Evolutionary conservation across 2,113 vertebrate genomes (phyloP).

Genomic region (Gobiocypris rarus): DNA sequence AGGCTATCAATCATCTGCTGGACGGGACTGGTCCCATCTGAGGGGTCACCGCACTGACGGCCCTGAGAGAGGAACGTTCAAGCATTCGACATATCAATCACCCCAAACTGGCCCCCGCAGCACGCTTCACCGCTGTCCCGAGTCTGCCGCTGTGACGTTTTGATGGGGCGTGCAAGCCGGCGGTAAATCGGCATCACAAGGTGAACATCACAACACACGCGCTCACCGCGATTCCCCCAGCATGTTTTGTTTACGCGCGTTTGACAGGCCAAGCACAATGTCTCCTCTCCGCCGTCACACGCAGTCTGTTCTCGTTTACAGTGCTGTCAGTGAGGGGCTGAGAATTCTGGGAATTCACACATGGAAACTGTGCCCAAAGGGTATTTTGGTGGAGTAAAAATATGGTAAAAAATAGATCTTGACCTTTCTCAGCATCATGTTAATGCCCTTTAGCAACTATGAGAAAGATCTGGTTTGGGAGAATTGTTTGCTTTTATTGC

Average conservation of each 20-base stretch:
- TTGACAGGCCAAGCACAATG: constrained; percentile 36
- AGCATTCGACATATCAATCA: constrained; percentile 27
- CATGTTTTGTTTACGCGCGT: constrained; percentile 16
- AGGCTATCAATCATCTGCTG: constrained; percentile 21
- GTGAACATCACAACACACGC: constrained; percentile 39
- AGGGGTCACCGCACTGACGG: constrained; percentile 19
- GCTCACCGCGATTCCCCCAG: background rate
- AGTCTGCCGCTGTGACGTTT: constrained; percentile 10
- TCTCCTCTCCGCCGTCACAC: constrained; percentile 31
- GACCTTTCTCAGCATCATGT: background rate
- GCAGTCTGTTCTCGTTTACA: constrained; percentile 36
- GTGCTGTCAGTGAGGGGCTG: constrained; percentile 1
- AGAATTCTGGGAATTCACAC: background rate
- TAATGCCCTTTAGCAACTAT: background rate
- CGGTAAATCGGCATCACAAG: constrained; percentile 49
- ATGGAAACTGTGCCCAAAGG: background rate
- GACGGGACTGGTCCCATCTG: background rate
- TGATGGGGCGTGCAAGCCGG: constrained; percentile 16
- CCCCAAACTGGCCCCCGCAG: background rate
- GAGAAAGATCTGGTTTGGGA: background rate
- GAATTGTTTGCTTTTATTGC: background rate
- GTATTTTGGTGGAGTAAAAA: background rate
- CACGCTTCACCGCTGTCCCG: constrained; percentile 25
- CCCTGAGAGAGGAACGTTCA: constrained; percentile 28
- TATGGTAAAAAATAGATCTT: background rate